phyloP scores from a whole-genome alignment of 2,797 vertebrate genomes.

The Euphonia xanthogaster region DNA sequence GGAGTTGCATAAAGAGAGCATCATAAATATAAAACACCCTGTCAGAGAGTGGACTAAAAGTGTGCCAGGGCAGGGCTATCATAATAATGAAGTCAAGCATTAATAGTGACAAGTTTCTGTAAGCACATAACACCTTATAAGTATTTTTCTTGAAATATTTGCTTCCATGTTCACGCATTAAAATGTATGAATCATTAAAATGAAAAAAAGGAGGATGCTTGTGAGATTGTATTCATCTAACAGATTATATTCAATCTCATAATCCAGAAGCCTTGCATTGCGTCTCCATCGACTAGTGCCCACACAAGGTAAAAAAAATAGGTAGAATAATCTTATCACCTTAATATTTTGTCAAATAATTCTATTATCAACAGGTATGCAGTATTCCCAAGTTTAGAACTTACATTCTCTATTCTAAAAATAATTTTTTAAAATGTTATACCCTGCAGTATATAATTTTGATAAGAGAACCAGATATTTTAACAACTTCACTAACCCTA shows the following conservation, averaged over 20 bases:
- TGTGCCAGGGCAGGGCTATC: neutral
- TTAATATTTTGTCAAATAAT: neutral
- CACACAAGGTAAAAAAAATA: neutral
- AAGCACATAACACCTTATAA: neutral
- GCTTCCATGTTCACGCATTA: neutral
- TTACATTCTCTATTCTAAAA: neutral
- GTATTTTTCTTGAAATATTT: neutral
- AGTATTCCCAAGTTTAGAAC: neutral
- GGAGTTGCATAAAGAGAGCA: neutral
- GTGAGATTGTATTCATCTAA: neutral
- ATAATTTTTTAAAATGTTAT: neutral
- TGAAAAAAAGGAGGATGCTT: rapidly evolving
- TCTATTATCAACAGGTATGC: neutral
- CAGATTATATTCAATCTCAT: neutral
- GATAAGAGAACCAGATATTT: neutral
- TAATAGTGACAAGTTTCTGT: neutral
- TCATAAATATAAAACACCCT: neutral
- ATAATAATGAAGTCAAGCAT: neutral
- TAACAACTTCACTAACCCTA: neutral
- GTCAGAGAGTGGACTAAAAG: neutral
- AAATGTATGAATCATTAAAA: neutral
- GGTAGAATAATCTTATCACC: neutral
- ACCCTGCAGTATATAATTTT: neutral
- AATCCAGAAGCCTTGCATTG: neutral
- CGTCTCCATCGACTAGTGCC: neutral